Evolutionary conservation across 2,888 invertebrate species (phyloP), one percentile per base, ranked within the genome.

Genomic region (Gymnoscelis rufifasciata): DNA sequence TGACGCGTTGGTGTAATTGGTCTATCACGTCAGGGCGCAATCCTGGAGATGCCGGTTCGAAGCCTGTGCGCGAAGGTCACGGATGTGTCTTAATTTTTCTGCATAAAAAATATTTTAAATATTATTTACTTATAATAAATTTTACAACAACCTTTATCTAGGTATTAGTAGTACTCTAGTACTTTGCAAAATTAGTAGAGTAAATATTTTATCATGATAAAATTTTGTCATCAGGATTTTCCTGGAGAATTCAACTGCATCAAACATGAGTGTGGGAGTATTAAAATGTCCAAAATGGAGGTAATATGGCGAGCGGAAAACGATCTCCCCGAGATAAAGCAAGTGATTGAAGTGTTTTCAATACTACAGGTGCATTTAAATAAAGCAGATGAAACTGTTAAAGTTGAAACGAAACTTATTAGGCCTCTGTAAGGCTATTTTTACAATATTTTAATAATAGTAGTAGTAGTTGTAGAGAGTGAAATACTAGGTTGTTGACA

Each of bases 271-370:
- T 75, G 74, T 10, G 77, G 73, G n/a, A 76, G 78, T 51, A 44
- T 62, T 15, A 80, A 71, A 54, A 67, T 87, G 23, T 76, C 84
- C 1, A 86, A 81, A 66, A 86, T 88, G 83, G 75, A 82, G 56
- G 55, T 88, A 13, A 65, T 59, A 24, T 88, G 88, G 88, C 59
- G 62, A 14, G 68, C 68, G 26, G 62, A 60, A 5, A 66, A 72
- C 11, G 52, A 57, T 35, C 52, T 61, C 7, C 78, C 79, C 8
- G 53, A 64, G 53, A 56, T 71, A 0, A 69, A 64, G 47, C 87
- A 88, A 67, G 62, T 75, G 36, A 78, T 88, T 46, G 74, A 83
- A 59, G 78, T 87, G 26, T 88, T 88, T 59, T 83, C 87, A 7
- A 69, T 78, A 54, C 53, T 88, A 38, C 56, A 73, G 54, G 75